Conservation (phyloP, 2,797 vertebrate species). For the Momotus momota region DNA sequence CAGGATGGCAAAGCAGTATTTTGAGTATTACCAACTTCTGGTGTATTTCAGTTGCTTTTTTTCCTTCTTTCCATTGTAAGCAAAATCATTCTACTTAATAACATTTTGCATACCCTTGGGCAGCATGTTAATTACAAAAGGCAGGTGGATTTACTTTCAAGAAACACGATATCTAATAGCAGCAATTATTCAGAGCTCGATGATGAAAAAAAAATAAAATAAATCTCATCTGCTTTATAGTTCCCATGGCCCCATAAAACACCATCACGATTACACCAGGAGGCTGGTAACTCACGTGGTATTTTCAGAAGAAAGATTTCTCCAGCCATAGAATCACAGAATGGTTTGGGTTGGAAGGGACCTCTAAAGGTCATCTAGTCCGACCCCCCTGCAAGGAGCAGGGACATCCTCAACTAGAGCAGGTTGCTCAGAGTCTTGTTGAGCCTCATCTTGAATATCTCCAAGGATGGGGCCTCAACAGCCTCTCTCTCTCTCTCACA, state of each 20-base stretch:
- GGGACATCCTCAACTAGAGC: too few species aligned
- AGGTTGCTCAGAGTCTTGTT: too few species aligned
- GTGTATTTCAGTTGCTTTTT: not conserved
- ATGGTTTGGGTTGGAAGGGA: too few species aligned
- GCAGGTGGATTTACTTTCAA: not conserved
- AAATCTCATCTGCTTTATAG: not conserved
- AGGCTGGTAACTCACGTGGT: not conserved
- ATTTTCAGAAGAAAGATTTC: not conserved
- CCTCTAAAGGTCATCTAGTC: too few species aligned
- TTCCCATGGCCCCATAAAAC: not conserved
- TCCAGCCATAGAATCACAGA: too few species aligned
- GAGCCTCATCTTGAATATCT: too few species aligned
- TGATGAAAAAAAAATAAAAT: not conserved
- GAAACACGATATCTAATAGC: not conserved
- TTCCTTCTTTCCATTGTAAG: not conserved
- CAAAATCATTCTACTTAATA: not conserved
- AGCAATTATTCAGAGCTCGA: not conserved
- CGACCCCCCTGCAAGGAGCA: too few species aligned
- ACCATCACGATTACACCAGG: fast-evolving
- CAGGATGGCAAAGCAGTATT: not conserved
- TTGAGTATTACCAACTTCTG: not conserved
- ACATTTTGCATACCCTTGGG: not conserved
- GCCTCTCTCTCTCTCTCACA: not conserved
- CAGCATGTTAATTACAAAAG: not conserved
- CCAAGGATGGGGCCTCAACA: too few species aligned